Conservation (phyloP, 1,140 invertebrate genomes). For the Euwallacea similis region DNA sequence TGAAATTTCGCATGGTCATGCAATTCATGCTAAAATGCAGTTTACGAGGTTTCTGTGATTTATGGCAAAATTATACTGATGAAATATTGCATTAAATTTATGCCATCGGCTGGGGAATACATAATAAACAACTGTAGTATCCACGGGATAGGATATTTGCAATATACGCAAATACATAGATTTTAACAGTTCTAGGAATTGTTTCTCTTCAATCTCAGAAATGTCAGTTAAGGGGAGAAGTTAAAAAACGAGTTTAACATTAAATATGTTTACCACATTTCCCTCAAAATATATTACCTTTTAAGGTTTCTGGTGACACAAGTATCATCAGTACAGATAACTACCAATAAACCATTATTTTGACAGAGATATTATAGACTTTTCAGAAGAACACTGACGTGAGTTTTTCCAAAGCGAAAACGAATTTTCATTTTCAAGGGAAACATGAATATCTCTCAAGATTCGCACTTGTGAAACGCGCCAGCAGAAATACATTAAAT, state of each 20-base stretch:
- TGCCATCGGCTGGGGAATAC: not conserved
- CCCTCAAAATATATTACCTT: not conserved
- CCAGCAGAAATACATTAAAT: slow-evolving; percentile 5
- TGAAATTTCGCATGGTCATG: not conserved
- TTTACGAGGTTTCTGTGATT: not conserved
- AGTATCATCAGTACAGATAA: not conserved
- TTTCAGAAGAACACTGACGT: too few species aligned
- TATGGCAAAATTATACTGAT: slow-evolving; percentile 2
- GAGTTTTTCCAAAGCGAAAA: not conserved
- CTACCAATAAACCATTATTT: not conserved
- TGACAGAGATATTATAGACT: not conserved
- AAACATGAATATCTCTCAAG: not conserved
- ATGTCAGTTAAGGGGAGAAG: not conserved
- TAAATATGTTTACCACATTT: not conserved
- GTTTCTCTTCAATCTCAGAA: not conserved
- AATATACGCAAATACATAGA: too few species aligned
- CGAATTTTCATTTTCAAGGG: not conserved
- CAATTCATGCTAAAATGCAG: not conserved
- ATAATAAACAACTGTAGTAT: too few species aligned
- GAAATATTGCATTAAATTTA: not conserved
- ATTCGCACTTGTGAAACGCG: not conserved
- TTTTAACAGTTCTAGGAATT: not conserved
- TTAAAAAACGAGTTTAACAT: not conserved
- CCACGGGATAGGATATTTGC: too few species aligned
- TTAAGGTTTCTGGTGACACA: not conserved